Conservation (phyloP, 2,888 invertebrate genomes). For the Graphium colonna region DNA sequence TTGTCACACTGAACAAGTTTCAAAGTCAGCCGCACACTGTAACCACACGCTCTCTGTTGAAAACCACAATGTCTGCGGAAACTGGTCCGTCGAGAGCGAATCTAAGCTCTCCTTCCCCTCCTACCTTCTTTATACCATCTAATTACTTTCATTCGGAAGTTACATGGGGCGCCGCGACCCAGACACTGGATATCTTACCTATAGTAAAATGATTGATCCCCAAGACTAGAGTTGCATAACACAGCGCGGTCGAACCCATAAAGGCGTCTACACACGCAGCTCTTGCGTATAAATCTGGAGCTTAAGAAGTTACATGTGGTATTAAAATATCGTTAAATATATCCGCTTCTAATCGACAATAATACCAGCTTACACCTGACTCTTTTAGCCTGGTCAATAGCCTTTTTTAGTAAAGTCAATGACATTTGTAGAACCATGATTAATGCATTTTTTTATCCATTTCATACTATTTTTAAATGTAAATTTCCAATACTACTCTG, state of each 20-base stretch:
- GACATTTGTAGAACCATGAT: too few species aligned
- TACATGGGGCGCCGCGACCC: slow-evolving; percentile 24
- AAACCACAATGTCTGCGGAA: slow-evolving; percentile 30
- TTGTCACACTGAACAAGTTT: neutral
- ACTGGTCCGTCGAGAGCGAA: slow-evolving; percentile 64
- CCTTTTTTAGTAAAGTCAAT: too few species aligned
- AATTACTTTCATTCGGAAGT: slow-evolving; percentile 63
- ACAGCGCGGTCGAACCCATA: neutral
- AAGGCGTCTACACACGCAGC: neutral
- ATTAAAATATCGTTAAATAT: too few species aligned
- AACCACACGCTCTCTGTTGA: slow-evolving; percentile 12
- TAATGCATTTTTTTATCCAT: too few species aligned
- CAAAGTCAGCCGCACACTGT: neutral
- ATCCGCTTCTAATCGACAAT: too few species aligned
- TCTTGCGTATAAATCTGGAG: too few species aligned
- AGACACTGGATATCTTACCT: slow-evolving; percentile 20
- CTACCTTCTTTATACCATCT: slow-evolving; percentile 30
- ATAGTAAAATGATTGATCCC: slow-evolving; percentile 1
- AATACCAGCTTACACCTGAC: too few species aligned
- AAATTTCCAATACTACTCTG: too few species aligned
- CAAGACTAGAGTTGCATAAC: slow-evolving; percentile 14
- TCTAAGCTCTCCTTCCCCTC: slow-evolving; percentile 31
- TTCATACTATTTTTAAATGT: too few species aligned
- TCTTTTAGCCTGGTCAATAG: too few species aligned
- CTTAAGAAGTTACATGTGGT: too few species aligned